Percentiles rank a stretch among this genome's conserved stretches.
phyloP scores from a whole-genome alignment of 2,113 vertebrate species.

The Aldabrachelys gigantea region DNA sequence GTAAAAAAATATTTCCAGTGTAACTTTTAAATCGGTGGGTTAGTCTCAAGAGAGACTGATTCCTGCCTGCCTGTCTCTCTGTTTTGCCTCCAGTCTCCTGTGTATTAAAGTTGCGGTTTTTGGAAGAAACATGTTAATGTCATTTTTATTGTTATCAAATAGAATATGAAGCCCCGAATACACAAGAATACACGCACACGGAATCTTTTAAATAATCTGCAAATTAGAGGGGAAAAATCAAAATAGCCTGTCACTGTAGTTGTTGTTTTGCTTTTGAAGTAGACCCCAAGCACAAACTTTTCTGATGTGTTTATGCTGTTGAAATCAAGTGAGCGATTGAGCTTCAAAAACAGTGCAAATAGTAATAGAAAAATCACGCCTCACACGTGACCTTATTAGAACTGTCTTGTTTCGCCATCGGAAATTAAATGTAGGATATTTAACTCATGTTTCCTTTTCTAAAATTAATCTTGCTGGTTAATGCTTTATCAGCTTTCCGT shows the following conservation, averaged over 20 bases:
- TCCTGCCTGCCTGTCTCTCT: neutral
- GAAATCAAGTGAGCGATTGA: slow-evolving; percentile 55
- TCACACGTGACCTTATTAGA: slow-evolving; percentile 46
- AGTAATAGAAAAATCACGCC: slow-evolving; percentile 41
- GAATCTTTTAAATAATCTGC: neutral
- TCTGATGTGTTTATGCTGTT: slow-evolving; percentile 62
- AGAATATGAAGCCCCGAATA: slow-evolving; percentile 32
- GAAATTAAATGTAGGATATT: slow-evolving; percentile 53
- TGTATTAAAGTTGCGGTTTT: slow-evolving; percentile 48
- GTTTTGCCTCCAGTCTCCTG: slow-evolving; percentile 48
- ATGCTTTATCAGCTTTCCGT: slow-evolving; percentile 37
- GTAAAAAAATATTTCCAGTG: neutral
- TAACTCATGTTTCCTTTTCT: slow-evolving; percentile 3
- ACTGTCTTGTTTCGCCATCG: slow-evolving; percentile 25
- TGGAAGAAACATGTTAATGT: slow-evolving; percentile 31
- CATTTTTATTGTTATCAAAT: slow-evolving; percentile 32
- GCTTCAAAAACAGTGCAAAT: slow-evolving; percentile 51
- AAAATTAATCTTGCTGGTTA: slow-evolving; percentile 47
- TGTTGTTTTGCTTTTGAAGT: slow-evolving; percentile 61
- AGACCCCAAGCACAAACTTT: slow-evolving; percentile 52
- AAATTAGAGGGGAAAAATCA: slow-evolving; percentile 48
- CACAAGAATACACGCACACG: slow-evolving; percentile 51
- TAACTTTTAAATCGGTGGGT: slow-evolving; percentile 5
- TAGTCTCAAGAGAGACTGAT: slow-evolving; percentile 33
- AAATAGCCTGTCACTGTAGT: slow-evolving; percentile 35